Conservation (phyloP, 2,113 vertebrate species). For the Pangasianodon hypophthalmus region DNA sequence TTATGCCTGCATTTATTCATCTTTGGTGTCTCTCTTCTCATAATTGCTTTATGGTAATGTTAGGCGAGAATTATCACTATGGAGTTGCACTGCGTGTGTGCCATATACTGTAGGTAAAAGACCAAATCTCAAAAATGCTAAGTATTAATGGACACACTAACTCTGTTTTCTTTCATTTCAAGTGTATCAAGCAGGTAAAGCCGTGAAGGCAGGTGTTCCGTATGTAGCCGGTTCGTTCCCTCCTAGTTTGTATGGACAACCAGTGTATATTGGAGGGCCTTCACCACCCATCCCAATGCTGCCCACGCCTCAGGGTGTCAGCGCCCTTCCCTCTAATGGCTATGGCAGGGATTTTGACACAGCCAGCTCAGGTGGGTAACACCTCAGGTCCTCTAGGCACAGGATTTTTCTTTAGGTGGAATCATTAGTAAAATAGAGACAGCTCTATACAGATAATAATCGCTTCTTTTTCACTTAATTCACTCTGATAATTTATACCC, state of each 20-base stretch:
- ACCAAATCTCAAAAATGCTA: neutral
- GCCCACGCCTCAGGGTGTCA: slow-evolving; percentile 67
- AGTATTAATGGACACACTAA: neutral
- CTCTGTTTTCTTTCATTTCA: slow-evolving; percentile 8
- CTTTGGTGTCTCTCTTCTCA: neutral
- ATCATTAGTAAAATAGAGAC: neutral
- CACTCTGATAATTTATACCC: neutral
- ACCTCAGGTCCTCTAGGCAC: neutral
- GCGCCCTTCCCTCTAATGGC: slow-evolving; percentile 61
- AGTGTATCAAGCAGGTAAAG: slow-evolving; percentile 92
- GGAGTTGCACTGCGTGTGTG: neutral
- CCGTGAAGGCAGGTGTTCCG: slow-evolving; percentile 77
- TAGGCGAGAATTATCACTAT: neutral
- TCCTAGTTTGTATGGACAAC: slow-evolving; percentile 79
- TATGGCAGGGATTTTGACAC: slow-evolving; percentile 78
- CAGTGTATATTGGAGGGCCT: slow-evolving; percentile 64
- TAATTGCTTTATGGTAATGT: neutral
- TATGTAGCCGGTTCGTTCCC: slow-evolving; percentile 76
- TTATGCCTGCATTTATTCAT: neutral
- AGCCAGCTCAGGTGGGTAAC: slow-evolving; percentile 78
- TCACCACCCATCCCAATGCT: slow-evolving; percentile 72
- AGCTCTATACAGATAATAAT: neutral
- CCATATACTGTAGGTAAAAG: neutral
- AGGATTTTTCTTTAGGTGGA: neutral
- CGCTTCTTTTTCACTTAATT: neutral